A percentile compares a stretch with the other conserved stretches of the same genome.
Conservation (phyloP, 1,140 invertebrate genomes). For the Dendroctonus ponderosae region DNA sequence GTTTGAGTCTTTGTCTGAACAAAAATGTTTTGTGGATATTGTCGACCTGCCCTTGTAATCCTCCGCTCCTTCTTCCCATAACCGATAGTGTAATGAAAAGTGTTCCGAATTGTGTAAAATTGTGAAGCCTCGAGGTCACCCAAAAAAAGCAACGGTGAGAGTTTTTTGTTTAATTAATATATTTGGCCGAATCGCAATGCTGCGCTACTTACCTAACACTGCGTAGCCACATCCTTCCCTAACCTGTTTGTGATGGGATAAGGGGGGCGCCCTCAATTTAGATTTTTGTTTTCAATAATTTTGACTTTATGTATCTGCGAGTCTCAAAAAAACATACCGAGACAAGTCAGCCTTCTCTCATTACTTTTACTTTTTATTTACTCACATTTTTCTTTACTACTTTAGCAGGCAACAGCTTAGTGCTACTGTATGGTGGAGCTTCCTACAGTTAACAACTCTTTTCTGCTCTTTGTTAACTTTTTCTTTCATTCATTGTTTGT, state of each 20-base stretch:
- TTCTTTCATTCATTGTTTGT: too few species aligned
- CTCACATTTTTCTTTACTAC: conserved; percentile 32
- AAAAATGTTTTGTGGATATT: conserved; percentile 36
- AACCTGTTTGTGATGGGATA: conserved; percentile 60
- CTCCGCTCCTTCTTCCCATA: not conserved
- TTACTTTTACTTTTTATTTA: conserved; percentile 46
- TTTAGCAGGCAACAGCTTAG: conserved; percentile 35
- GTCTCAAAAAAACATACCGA: conserved; percentile 24
- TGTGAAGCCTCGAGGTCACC: conserved; percentile 24
- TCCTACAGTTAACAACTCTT: too few species aligned
- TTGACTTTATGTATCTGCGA: conserved; percentile 5
- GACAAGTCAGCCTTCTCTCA: conserved; percentile 62
- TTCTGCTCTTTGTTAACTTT: too few species aligned
- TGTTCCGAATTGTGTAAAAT: conserved; percentile 23
- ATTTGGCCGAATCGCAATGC: conserved; percentile 13
- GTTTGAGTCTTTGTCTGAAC: conserved; percentile 7
- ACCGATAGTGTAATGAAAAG: not conserved
- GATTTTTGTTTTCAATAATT: conserved; percentile 19
- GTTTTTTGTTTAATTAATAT: conserved; percentile 29
- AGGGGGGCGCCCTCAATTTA: conserved; percentile 57
- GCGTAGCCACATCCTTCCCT: conserved; percentile 42
- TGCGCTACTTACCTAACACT: conserved; percentile 30
- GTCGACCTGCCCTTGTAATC: conserved; percentile 12
- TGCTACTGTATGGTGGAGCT: conserved; percentile 11
- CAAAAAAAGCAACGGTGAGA: conserved; percentile 41